phyloP scores from a whole-genome alignment of 2,888 invertebrate genomes.

The Hypena proboscidalis region DNA sequence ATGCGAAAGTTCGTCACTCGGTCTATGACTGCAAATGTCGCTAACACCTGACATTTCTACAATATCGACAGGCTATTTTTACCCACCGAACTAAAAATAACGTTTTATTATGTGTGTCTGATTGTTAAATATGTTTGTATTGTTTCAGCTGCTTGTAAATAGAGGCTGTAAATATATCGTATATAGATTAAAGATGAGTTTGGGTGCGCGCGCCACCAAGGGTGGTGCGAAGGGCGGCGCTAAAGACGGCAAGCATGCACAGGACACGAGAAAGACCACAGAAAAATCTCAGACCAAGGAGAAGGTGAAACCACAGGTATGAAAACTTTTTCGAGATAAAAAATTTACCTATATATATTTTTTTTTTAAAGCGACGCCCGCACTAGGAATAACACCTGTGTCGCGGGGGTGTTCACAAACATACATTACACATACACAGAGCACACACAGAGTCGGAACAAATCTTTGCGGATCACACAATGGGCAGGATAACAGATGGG shows the following conservation, averaged over 20 bases:
- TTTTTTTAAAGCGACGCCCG: background rate
- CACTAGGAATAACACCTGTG: no score
- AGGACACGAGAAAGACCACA: slow-evolving; percentile 85
- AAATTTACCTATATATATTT: background rate
- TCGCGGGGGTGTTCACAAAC: no score
- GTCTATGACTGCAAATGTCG: no score
- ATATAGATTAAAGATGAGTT: slow-evolving; percentile 88
- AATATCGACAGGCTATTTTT: no score
- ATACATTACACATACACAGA: no score
- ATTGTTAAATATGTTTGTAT: slow-evolving; percentile 26
- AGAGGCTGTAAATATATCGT: slow-evolving; percentile 91
- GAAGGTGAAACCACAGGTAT: slow-evolving; percentile 82
- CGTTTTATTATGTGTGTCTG: no score
- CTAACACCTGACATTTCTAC: no score
- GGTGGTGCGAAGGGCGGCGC: slow-evolving; percentile 84
- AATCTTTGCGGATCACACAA: no score
- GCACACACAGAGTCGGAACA: no score
- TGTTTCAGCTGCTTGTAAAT: slow-evolving; percentile 91
- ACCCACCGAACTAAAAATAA: no score
- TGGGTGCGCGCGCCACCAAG: slow-evolving; percentile 89
- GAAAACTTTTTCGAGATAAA: slow-evolving; percentile 9
- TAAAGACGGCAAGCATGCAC: slow-evolving; percentile 77
- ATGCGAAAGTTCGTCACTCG: no score
- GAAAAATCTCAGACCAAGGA: slow-evolving; percentile 84
- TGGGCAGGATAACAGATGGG: no score